These are phyloP conservation scores for Lepus oiostolus DNA, from an alignment of 2,797 vertebrate species.

Conservation along the genomic window DNA sequence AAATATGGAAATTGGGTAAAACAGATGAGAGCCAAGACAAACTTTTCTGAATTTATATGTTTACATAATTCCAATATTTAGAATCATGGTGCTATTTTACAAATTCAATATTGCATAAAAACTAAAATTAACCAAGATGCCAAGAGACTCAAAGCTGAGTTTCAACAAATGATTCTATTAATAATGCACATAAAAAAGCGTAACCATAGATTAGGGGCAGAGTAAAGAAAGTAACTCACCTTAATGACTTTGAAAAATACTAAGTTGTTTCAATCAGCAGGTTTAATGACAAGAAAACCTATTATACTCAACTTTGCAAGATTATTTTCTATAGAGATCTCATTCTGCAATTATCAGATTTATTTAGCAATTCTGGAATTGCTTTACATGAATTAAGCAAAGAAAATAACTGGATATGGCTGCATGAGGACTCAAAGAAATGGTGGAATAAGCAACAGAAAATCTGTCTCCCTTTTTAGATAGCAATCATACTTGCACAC, in stretches of 20 bases:
- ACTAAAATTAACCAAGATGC: not conserved
- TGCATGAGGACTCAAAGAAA: not conserved
- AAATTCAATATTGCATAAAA: not conserved
- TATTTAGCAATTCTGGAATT: not conserved
- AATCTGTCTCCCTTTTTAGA: not conserved
- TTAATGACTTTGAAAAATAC: not conserved
- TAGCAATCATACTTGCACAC: not conserved
- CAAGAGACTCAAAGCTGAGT: not conserved
- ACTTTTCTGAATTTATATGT: not conserved
- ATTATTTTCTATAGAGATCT: not conserved
- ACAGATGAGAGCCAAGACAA: not conserved
- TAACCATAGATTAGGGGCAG: rapidly evolving
- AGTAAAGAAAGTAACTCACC: not conserved
- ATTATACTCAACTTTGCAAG: not conserved
- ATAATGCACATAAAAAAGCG: not conserved
- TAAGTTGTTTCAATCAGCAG: not conserved
- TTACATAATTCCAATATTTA: not conserved
- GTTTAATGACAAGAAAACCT: not conserved
- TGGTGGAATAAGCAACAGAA: not conserved
- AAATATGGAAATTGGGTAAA: not conserved
- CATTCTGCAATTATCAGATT: not conserved
- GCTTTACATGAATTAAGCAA: not conserved
- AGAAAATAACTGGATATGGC: not conserved
- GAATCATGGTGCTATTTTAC: not conserved
- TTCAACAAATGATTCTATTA: not conserved